Base-by-base conservation (phyloP, 2,113 vertebrate genomes). In the Tinamus guttatus region DNA sequence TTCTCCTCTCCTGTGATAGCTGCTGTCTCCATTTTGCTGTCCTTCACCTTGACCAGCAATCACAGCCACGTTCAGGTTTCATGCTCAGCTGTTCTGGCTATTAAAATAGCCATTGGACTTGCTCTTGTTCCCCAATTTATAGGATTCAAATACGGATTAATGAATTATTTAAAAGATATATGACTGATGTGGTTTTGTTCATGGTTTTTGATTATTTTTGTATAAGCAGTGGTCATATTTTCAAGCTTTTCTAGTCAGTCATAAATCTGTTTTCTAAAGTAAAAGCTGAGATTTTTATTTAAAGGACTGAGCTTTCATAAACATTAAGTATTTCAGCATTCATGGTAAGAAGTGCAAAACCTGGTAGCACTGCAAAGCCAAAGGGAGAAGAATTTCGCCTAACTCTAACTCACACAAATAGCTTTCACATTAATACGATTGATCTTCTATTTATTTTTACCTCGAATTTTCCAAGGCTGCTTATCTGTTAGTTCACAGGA, bases 401-500 rank as follows among this genome's bases (percentile, higher is more conserved):
- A 71, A 83, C 75, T 92, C 69, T 78, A 94, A 68, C 52, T 71
- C 0, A 4, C 19, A 91, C 79, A 93, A 93, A 38, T 7, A 30
- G 19, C 78, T 95, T 93, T 85, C 62, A 79, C 52, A 73, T 94
- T 85, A 90, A 75, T 40, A 43, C 32, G 47, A 90, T 40, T 0
- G 1, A 69, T 40, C 58, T 86, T 41, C 45, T 17, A 71, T 87
- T 93, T 89, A 69, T 71, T 87, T 85, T 93, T 25, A 36, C 38
- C 58, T 80, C 9, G 25, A 79, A 49, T 89, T 94, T 95, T 78
- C 71, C 49, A 88, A 67, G 32, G 38, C 14, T 86, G 32, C 87
- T 95, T 81, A 89, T 81, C 85, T 85, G 45, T 85, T 77, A 77
- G 32, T 78, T 91, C 82, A 90, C 75, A 87, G 13, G 69, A 82